A percentile compares a stretch with the other conserved stretches of the same genome.
phyloP scores from a whole-genome alignment of 2,797 vertebrate genomes.

The Cephalopachus bancanus region DNA sequence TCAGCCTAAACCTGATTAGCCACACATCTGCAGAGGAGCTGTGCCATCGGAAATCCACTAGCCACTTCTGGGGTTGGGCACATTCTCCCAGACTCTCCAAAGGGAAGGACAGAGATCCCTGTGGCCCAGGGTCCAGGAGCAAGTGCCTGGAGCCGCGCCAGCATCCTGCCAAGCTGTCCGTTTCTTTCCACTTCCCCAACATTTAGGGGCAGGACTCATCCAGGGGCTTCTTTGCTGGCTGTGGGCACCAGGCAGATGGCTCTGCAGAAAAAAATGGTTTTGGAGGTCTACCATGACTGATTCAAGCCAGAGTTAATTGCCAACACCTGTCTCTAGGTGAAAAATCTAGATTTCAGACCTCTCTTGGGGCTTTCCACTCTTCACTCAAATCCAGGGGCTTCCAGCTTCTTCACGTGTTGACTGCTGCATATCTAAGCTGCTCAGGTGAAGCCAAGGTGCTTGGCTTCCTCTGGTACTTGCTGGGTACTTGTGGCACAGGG shows the following conservation, averaged over 20 bases:
- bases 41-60: neutral
- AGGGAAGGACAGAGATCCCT: neutral
- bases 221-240: neutral
- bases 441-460: neutral
- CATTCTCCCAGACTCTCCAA: neutral
- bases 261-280: rapidly evolving
- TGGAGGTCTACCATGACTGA: rapidly evolving
- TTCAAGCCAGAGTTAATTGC: neutral
- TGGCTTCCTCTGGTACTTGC: neutral
- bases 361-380: neutral
- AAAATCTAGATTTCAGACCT: neutral
- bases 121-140: neutral
- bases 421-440: neutral
- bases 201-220: neutral
- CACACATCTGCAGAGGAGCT: neutral
- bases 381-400: neutral
- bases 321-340: neutral
- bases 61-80: neutral
- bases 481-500: no score
- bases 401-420: neutral
- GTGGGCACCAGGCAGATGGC: neutral
- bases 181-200: neutral
- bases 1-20: neutral
- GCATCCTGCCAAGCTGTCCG: neutral
- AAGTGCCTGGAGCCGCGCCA: neutral